A percentile compares a stretch with the other conserved stretches of the same genome.
These are phyloP conservation scores for Macrosteles quadrilineatus DNA, from an alignment of 1,140 invertebrate species.

Conservation along the genomic window DNA sequence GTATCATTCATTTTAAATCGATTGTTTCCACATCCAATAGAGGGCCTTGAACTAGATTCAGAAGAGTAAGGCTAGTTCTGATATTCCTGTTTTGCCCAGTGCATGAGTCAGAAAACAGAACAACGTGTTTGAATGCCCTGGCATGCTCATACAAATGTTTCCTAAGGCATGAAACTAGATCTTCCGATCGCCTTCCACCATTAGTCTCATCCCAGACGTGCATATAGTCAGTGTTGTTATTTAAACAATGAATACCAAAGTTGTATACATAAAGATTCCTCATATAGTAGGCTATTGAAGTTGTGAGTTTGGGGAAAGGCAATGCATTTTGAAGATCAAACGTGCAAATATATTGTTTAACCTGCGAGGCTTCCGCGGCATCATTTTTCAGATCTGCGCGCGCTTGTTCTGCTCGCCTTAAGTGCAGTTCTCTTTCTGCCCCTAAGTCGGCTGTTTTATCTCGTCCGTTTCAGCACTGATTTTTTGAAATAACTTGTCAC, in stretches of 20 bases:
- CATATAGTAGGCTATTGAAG: constrained; percentile 43
- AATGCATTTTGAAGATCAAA: constrained; percentile 44
- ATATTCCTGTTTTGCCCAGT: constrained; percentile 38
- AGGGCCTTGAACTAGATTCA: constrained; percentile 38
- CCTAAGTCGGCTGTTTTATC: constrained; percentile 32
- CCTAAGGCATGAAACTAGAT: constrained; percentile 41
- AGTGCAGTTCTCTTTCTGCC: constrained; percentile 39
- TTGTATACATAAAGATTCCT: constrained; percentile 43
- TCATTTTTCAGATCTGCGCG: constrained; percentile 35
- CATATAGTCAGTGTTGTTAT: constrained; percentile 38
- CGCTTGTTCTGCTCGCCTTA: constrained; percentile 37
- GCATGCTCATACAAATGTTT: constrained; percentile 38
- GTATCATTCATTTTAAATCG: constrained; percentile 39
- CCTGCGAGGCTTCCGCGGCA: constrained; percentile 32
- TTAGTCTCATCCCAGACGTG: constrained; percentile 43
- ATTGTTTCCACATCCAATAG: constrained; percentile 39
- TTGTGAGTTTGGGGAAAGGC: constrained; percentile 40
- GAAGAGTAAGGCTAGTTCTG: constrained; percentile 34
- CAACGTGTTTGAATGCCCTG: constrained; percentile 35
- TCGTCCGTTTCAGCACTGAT: constrained; percentile 22
- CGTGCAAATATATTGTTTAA: constrained; percentile 39
- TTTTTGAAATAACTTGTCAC: constrained; percentile 37
- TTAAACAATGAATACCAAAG: constrained; percentile 39
- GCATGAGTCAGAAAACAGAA: constrained; percentile 35
- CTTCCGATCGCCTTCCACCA: constrained; percentile 41